Base-by-base conservation (phyloP, 2,888 invertebrate genomes). In the Ernsta delagoae region DNA sequence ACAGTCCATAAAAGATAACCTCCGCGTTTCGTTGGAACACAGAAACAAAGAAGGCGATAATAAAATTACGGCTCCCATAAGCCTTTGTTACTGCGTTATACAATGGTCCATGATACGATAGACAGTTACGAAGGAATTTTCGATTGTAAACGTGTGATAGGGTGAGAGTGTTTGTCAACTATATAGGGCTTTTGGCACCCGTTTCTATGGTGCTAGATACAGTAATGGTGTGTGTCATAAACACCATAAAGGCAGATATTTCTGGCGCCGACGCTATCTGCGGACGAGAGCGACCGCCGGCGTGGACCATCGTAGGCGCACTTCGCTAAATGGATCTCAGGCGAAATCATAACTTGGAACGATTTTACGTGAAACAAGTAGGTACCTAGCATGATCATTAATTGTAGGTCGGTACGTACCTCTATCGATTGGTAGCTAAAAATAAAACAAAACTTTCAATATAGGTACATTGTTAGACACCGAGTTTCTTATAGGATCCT, bases 101-200 rank as follows among this genome's bases (percentile, higher is more conserved):
- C 70, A 64, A 69, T 64, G 12, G 48, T 12, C 50, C 39, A 56
- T n/a, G 45, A 60, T 75, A 69, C 70, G 34, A 45, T 16, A 24
- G 3, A 39, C 68, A 11, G 62, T 62, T 68, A 68, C 36, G 56
- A 45, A 54, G 36, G 67, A 61, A 67, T 62, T 90, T 87, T 24
- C 16, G 79, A 83, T 84, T 88, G 84, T 89, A 89, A 90, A 89
- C 85, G 77, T 75, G 82, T 86, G 89, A 90, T 90, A 85, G 81
- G 77, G 80, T 82, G 85, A 87, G 88, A 86, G 91, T 91, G 90
- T 89, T 78, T 80, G 79, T 80, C 83, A 88, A 91, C 83, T n/a
- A n/a, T n/a, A n/a, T 86, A 89, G 85, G 77, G 85, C 90, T 92
- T 92, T 92, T 92, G 90, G 91, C 92, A 92, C 92, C 91, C 90